A percentile compares a stretch with the other conserved stretches of the same genome.
Conservation (phyloP, 2,888 invertebrate genomes). For the Branchellion lobata region DNA sequence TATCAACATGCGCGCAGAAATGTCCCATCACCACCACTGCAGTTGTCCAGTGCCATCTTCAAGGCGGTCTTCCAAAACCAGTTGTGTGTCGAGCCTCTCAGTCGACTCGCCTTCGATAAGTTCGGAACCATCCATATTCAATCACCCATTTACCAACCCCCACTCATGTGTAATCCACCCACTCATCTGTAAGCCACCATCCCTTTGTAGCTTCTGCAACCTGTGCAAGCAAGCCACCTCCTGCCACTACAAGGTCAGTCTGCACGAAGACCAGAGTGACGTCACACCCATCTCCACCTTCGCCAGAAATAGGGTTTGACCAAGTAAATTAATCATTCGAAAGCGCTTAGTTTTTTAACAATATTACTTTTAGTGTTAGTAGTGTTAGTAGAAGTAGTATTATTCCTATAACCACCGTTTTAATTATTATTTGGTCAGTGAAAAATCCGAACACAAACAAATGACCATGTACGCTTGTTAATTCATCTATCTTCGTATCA, state of each 20-base stretch:
- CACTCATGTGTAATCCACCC: neutral
- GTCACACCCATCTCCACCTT: neutral
- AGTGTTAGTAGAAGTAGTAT: no score
- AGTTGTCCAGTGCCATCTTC: constrained; percentile 4
- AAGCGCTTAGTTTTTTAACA: no score
- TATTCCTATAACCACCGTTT: neutral
- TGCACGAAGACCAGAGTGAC: neutral
- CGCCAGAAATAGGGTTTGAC: neutral
- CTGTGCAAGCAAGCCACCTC: neutral
- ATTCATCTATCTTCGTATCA: no score
- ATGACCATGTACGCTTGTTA: no score
- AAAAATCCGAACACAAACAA: no score
- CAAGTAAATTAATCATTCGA: no score
- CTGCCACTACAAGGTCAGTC: neutral
- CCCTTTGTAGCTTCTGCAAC: neutral
- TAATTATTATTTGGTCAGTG: constrained; percentile 53
- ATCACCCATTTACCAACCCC: no score
- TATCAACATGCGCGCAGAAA: no score
- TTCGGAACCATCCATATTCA: neutral
- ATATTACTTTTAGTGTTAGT: no score
- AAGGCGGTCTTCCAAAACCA: constrained; percentile 8
- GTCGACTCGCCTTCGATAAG: neutral
- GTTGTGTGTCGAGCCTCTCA: neutral
- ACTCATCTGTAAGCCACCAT: no score
- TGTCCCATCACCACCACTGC: no score